Base-by-base conservation (phyloP, 2,888 invertebrate species). In the Pyralis farinalis region DNA sequence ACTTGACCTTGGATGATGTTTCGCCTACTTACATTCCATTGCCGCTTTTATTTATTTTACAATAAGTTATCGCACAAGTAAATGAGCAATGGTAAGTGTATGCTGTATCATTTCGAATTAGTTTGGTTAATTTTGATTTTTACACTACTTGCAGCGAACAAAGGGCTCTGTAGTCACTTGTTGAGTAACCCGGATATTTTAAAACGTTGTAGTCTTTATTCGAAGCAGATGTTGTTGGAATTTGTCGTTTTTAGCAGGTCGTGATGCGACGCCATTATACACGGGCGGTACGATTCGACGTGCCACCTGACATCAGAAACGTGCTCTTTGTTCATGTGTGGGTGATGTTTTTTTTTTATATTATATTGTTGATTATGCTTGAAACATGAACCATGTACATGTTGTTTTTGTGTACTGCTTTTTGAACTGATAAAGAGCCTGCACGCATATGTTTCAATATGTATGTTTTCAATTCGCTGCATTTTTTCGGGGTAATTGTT, bases 261-360 rank as follows among this genome's bases (percentile, higher is more conserved):
- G 25, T 34, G 43, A 40, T 20, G 34, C 37, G 28, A 38, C 31
- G 32, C 35, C 28, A 16, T 16, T 16, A 16, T 16, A 16, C 36
- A 12, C 28, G 30, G 45, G 33, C 43, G 47, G n/a, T n/a, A 49
- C 47, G 27, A 21, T 28, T 27, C 7, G 28, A 41, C 46, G 40
- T 42, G 44, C 36, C 53, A 54, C 51, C 51, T 55, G 50, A 48
- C 44, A 43, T 11, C 30, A 37, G 22, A 25, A 22, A 36, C 35
- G 35, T 43, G 32, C 40, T 22, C 20, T 34, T 22, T 16, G 16
- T 16, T 4, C 4, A 4, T 4, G 16, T 16, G 16, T 16, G 16
- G 16, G 16, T 3, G 16, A 16, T 16, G 2, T 16, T 16, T 16
- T 16, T 2, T 16, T 2, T 4, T 4, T 2, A 2, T 16, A 4